A percentile compares a stretch with the other conserved stretches of the same genome.
Conservation (phyloP, 2,113 vertebrate species). For the Crotalus horridus region DNA sequence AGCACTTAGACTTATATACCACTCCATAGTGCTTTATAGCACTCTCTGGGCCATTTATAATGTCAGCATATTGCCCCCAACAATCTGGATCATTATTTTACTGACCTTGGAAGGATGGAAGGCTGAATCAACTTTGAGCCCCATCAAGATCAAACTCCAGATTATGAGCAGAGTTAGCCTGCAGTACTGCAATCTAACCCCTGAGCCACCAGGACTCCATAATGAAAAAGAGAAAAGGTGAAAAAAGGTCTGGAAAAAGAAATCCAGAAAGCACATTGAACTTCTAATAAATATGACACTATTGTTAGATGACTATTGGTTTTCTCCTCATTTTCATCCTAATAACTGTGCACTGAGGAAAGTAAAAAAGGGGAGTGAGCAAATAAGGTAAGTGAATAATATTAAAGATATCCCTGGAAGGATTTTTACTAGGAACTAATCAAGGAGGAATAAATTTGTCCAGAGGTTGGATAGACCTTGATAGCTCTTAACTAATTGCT, state of each 20-base stretch:
- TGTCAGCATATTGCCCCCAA: not conserved
- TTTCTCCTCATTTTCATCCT: not conserved
- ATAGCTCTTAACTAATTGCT: not conserved
- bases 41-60: not conserved
- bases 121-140: not conserved
- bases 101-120: not conserved
- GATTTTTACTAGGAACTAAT: not conserved
- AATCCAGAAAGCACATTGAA: not conserved
- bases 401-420: not conserved
- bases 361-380: not conserved
- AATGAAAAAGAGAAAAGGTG: not conserved
- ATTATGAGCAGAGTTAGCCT: not conserved
- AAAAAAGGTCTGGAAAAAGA: not conserved
- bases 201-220: not conserved
- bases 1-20: not conserved
- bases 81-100: not conserved
- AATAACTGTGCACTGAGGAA: not conserved
- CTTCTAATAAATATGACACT: not conserved
- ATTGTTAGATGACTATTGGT: not conserved
- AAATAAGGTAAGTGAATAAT: not conserved
- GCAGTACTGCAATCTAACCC: not conserved
- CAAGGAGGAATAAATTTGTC: not conserved
- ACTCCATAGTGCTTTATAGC: not conserved
- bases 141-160: not conserved
- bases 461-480: not conserved